Conservation (phyloP, 2,888 invertebrate species). For the Malthinus flaveolus region DNA sequence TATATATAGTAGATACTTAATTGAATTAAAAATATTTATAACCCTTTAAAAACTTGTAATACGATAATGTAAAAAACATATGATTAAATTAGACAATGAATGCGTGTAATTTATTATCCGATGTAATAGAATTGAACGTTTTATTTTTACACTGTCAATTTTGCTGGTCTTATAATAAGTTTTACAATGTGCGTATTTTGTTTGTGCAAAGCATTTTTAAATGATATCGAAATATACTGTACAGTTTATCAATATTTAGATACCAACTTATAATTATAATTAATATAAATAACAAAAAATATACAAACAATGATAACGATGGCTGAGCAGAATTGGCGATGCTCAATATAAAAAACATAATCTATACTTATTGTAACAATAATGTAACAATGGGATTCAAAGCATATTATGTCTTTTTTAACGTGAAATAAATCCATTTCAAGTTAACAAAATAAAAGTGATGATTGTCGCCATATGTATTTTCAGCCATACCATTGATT, state of each 20-base stretch:
- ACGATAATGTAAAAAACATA: slow-evolving; percentile 54
- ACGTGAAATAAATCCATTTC: slow-evolving; percentile 49
- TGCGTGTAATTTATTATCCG: slow-evolving; percentile 47
- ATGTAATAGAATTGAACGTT: slow-evolving; percentile 31
- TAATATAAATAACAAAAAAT: slow-evolving; percentile 8
- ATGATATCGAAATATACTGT: slow-evolving; percentile 24
- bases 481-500: slow-evolving; percentile 38
- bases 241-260: slow-evolving; percentile 22
- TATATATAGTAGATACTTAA: slow-evolving; percentile 49
- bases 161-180: slow-evolving; percentile 48
- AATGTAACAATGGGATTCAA: slow-evolving; percentile 22
- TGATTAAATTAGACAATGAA: slow-evolving; percentile 53
- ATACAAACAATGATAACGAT: slow-evolving; percentile 39
- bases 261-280: slow-evolving; percentile 16
- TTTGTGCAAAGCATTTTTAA: slow-evolving; percentile 19
- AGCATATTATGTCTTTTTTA: slow-evolving; percentile 46
- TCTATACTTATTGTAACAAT: slow-evolving; percentile 41
- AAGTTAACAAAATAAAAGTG: slow-evolving; percentile 37
- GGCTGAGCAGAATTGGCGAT: slow-evolving; percentile 43
- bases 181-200: slow-evolving; percentile 28
- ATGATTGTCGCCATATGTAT: slow-evolving; percentile 22
- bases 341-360: slow-evolving; percentile 48
- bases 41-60: slow-evolving; percentile 53
- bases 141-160: slow-evolving; percentile 51
- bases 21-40: slow-evolving; percentile 53